Evolutionary conservation across 2,888 invertebrate species (phyloP).

Genomic region (Rhingia rostrata): DNA sequence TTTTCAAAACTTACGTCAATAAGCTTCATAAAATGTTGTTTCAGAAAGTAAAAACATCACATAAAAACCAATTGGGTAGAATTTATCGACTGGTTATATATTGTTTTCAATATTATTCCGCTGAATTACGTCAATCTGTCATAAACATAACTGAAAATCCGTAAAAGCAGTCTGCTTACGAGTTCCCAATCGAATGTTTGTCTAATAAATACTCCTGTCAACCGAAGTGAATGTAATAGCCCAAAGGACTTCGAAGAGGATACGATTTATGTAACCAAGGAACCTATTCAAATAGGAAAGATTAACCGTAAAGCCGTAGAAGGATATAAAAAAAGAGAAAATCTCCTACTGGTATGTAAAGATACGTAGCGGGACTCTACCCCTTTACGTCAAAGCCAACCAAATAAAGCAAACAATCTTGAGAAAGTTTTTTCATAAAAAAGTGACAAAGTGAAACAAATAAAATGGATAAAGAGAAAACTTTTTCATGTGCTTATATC

Average conservation of each 20-base stretch:
- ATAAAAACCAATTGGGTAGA: neutral
- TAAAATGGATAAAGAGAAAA: conserved; percentile 42
- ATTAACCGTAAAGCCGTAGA: conserved; percentile 31
- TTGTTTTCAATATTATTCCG: neutral
- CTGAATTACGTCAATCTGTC: conserved; percentile 33
- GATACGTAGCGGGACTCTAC: neutral
- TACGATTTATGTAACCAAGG: conserved; percentile 18
- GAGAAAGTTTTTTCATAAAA: conserved; percentile 57
- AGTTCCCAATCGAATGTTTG: neutral
- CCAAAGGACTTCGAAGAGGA: conserved; percentile 6
- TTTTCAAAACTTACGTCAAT: no score
- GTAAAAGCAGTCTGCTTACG: neutral
- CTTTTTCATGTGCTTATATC: conserved; percentile 31
- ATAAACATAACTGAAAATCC: conserved; percentile 33
- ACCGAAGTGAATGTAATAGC: conserved; percentile 18
- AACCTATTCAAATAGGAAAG: conserved; percentile 28
- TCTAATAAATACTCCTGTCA: conserved; percentile 12
- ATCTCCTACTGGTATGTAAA: conserved; percentile 15
- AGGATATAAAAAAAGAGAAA: conserved; percentile 1
- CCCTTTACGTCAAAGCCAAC: conserved; percentile 30
- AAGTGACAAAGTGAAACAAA: conserved; percentile 52
- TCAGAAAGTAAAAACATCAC: neutral
- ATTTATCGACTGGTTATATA: conserved; percentile 6
- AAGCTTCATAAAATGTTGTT: no score
- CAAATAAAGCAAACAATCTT: conserved; percentile 58